phyloP scores from a whole-genome alignment of 2,888 invertebrate genomes.

The Ctena decussata region DNA sequence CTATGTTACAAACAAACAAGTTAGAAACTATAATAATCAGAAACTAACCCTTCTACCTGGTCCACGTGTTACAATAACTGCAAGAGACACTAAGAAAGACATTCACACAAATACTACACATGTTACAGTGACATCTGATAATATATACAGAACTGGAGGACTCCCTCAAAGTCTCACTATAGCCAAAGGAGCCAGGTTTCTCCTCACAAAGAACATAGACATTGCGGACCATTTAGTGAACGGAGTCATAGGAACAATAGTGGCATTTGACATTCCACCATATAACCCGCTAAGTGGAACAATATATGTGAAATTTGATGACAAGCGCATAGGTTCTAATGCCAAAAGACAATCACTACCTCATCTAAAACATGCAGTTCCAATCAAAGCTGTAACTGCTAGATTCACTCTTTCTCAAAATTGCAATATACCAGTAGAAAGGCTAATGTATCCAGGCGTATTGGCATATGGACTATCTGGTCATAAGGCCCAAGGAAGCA shows the following conservation, averaged over 20 bases:
- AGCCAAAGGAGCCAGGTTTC: conserved; percentile 31
- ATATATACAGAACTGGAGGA: conserved; percentile 35
- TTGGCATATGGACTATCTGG: conserved; percentile 18
- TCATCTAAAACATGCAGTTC: conserved; percentile 18
- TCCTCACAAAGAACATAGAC: conserved; percentile 47
- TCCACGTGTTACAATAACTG: conserved; percentile 7
- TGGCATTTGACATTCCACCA: conserved; percentile 24
- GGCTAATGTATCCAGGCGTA: conserved; percentile 37
- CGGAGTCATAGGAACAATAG: conserved; percentile 33
- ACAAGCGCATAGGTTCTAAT: conserved; percentile 34
- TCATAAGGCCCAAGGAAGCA: conserved; percentile 48
- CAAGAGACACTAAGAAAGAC: conserved; percentile 27
- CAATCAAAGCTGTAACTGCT: conserved; percentile 30
- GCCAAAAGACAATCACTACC: conserved; percentile 9
- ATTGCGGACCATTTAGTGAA: conserved; percentile 50
- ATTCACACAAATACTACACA: conserved; percentile 17
- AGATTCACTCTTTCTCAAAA: not conserved
- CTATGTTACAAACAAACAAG: conserved; percentile 23
- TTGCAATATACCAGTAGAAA: conserved; percentile 25
- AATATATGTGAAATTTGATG: conserved; percentile 40
- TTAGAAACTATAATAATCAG: conserved; percentile 10
- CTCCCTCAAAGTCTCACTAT: conserved; percentile 23
- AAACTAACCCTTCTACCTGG: not conserved
- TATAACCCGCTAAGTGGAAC: conserved; percentile 25
- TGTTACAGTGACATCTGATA: conserved; percentile 33